Base-by-base conservation (phyloP, 2,888 invertebrate species). In the Leucoma salicis region DNA sequence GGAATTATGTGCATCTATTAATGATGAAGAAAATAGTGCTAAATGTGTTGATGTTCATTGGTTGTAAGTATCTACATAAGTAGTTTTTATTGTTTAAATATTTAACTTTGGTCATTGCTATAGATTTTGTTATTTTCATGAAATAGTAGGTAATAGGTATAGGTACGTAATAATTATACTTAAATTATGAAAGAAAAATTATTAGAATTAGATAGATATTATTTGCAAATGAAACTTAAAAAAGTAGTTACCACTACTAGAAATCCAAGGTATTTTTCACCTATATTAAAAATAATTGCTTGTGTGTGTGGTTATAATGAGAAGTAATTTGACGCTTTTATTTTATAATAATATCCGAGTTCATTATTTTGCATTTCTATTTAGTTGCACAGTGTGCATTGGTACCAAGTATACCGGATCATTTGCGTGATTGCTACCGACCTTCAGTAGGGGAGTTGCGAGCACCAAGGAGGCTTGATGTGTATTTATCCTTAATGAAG, bases 401-500 rank as follows among this genome's bases (percentile, higher is more conserved):
- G 24, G 62, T 81, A 38, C 74, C 88, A 8, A 82, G 86, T 39
- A 90, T 94, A 54, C 93, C 93, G 3, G 59, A 74, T n/a, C 82
- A 91, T 47, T 76, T 94, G 28, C 63, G 86, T 47, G 82, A 90
- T 63, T 94, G 94, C 65, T 94, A 94, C 68, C 80, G 84, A 35
- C 78, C 81, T 24, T 85, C 90, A 13, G 88, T 84, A 1, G 87
- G 90, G 0, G 60, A 76, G 18, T 63, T 85, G 13, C 75, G 78
- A 32, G 87, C 92, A 15, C 93, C 94, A 0, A 77, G 90, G 46
- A 91, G 92, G 12, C 71, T 93, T 3, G 91, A 91, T 50, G 82
- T 92, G 0, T 79, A 92, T 38, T 75, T 94, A 14, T 93, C 93
- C 39, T 70, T 94, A 8, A 57, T 94, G 21, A 87, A 91, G 56